Percentiles rank a stretch among this genome's conserved stretches.
These are phyloP conservation scores for Platichthys flesus DNA, from an alignment of 2,113 vertebrate genomes.

Conservation along the genomic window DNA sequence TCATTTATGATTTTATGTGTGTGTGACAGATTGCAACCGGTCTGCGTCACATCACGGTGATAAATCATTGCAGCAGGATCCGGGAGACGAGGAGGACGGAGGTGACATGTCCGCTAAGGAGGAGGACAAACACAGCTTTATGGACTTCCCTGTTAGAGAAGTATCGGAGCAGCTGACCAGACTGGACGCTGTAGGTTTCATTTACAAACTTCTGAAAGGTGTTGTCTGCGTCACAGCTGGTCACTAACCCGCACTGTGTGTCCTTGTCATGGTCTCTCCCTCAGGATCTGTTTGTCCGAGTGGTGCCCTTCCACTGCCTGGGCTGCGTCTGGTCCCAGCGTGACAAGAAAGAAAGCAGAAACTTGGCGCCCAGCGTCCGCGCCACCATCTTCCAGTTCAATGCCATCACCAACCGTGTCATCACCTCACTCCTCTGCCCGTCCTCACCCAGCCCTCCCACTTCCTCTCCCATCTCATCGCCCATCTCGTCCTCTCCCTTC, in stretches of 20 bases:
- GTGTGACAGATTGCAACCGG: constrained; percentile 58
- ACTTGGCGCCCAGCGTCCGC: constrained; percentile 82
- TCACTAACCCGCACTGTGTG: neutral
- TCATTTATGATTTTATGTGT: constrained; percentile 9
- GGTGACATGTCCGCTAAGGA: neutral
- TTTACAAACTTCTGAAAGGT: neutral
- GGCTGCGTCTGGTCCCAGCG: constrained; percentile 92
- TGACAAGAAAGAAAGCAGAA: constrained; percentile 87
- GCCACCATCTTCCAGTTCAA: constrained; percentile 94
- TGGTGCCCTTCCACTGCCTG: constrained; percentile 87
- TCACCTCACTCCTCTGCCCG: constrained; percentile 85
- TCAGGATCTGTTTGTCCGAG: constrained; percentile 86
- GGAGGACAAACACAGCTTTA: constrained; percentile 66
- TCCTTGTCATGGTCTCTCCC: neutral
- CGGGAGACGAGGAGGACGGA: constrained; percentile 37
- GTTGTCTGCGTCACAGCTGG: neutral
- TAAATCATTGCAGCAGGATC: constrained; percentile 22
- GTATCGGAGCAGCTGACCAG: constrained; percentile 89
- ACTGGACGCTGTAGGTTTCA: constrained; percentile 84
- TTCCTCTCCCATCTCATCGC: constrained; percentile 57
- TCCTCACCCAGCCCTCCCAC: constrained; percentile 39
- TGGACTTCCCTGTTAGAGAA: constrained; percentile 81
- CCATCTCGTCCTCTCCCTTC: constrained; percentile 54
- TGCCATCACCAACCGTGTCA: constrained; percentile 85
- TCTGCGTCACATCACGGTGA: constrained; percentile 23